phyloP scores from a whole-genome alignment of 2,888 invertebrate species.

The Escarpia spicata region DNA sequence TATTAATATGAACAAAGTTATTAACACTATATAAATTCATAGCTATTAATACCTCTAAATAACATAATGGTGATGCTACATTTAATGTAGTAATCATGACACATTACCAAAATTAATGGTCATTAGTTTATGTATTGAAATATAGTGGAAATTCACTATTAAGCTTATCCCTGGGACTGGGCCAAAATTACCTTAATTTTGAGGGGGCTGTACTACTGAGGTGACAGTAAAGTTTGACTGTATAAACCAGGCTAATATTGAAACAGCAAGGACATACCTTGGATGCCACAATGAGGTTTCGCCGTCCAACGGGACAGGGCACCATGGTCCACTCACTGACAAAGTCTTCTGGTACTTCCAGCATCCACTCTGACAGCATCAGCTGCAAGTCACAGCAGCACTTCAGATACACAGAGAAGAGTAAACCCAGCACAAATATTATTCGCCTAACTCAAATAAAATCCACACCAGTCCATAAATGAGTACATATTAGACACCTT shows the following conservation, averaged over 20 bases:
- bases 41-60: no score
- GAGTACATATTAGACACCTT: neutral
- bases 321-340: constrained; percentile 67
- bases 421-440: neutral
- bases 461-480: neutral
- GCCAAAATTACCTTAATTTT: no score
- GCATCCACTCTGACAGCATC: constrained; percentile 94
- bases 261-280: constrained; percentile 65
- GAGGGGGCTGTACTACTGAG: no score
- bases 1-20: neutral
- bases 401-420: constrained; percentile 24
- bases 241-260: no score
- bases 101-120: no score
- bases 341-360: constrained; percentile 78
- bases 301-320: constrained; percentile 84
- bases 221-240: no score
- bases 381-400: constrained; percentile 66
- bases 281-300: constrained; percentile 83
- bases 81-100: neutral
- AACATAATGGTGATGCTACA: neutral
- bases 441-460: neutral
- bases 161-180: no score
- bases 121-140: no score
- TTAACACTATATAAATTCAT: no score
- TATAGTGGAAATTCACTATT: no score